phyloP scores from a whole-genome alignment of 1,140 invertebrate species.

The Drosophila repletoides region DNA sequence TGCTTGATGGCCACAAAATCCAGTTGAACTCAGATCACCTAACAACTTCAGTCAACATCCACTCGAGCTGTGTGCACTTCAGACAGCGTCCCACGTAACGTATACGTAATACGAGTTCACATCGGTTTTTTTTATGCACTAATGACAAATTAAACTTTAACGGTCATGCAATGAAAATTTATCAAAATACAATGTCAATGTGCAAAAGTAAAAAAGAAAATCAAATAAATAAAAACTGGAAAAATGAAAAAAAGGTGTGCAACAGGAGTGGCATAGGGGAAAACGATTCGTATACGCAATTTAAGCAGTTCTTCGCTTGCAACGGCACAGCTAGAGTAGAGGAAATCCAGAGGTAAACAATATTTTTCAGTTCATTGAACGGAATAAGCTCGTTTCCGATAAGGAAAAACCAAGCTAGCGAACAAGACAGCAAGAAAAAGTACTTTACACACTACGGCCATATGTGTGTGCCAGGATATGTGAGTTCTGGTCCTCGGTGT shows the following conservation, averaged over 20 bases:
- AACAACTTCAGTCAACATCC: neutral
- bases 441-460: slow-evolving; percentile 26
- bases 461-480: neutral
- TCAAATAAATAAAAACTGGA: neutral
- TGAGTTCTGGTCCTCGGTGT: slow-evolving; percentile 1
- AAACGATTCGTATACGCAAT: slow-evolving; percentile 43
- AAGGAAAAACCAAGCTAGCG: slow-evolving; percentile 50
- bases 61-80: neutral
- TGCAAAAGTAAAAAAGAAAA: neutral
- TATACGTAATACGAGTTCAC: slow-evolving; percentile 18
- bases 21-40: slow-evolving; percentile 15
- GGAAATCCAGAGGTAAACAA: slow-evolving; percentile 71
- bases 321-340: slow-evolving; percentile 7
- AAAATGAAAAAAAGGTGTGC: slow-evolving; percentile 6
- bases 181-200: slow-evolving; percentile 51
- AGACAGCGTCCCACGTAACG: neutral
- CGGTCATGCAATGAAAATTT: slow-evolving; percentile 43
- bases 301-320: slow-evolving; percentile 21
- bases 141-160: slow-evolving; percentile 46
- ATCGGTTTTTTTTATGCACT: slow-evolving; percentile 1
- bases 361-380: slow-evolving; percentile 79
- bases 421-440: slow-evolving; percentile 39
- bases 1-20: neutral
- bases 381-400: slow-evolving; percentile 79
- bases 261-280: slow-evolving; percentile 21